phyloP scores from a whole-genome alignment of 2,888 invertebrate genomes.

The Drosophila mercatorum region DNA sequence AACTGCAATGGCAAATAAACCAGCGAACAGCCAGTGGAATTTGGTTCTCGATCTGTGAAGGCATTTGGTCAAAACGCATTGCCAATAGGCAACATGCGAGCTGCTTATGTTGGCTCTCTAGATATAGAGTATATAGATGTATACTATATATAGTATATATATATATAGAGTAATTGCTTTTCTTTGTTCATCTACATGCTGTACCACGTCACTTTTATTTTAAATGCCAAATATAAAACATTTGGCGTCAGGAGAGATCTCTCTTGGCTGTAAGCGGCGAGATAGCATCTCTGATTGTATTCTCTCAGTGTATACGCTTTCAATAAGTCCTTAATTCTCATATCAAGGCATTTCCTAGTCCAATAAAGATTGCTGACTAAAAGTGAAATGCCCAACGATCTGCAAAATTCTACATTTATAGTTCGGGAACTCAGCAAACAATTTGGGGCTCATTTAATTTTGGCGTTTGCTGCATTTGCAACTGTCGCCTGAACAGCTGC shows the following conservation, averaged over 20 bases:
- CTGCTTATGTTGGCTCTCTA: not conserved
- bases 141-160: too few species aligned
- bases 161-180: not conserved
- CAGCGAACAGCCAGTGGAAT: constrained; percentile 15
- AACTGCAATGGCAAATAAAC: constrained; percentile 11
- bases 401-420: constrained; percentile 12
- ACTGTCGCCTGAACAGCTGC: constrained; percentile 61
- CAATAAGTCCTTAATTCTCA: too few species aligned
- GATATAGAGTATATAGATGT: too few species aligned
- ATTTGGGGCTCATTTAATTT: constrained; percentile 57
- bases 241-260: not conserved
- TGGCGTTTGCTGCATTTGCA: constrained; percentile 42
- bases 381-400: constrained; percentile 5
- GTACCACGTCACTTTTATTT: constrained; percentile 61
- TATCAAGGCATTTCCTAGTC: not conserved
- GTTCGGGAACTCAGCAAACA: constrained; percentile 36
- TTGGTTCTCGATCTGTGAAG: constrained; percentile 8
- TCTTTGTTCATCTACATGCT: not conserved
- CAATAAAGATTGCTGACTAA: not conserved
- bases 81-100: not conserved
- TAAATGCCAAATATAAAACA: constrained; percentile 48
- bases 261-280: too few species aligned
- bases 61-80: not conserved
- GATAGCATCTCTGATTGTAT: too few species aligned
- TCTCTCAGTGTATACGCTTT: too few species aligned